A percentile compares a stretch with the other conserved stretches of the same genome.
These are phyloP conservation scores for Sula dactylatra DNA, from an alignment of 2,113 vertebrate genomes.

Conservation along the genomic window DNA sequence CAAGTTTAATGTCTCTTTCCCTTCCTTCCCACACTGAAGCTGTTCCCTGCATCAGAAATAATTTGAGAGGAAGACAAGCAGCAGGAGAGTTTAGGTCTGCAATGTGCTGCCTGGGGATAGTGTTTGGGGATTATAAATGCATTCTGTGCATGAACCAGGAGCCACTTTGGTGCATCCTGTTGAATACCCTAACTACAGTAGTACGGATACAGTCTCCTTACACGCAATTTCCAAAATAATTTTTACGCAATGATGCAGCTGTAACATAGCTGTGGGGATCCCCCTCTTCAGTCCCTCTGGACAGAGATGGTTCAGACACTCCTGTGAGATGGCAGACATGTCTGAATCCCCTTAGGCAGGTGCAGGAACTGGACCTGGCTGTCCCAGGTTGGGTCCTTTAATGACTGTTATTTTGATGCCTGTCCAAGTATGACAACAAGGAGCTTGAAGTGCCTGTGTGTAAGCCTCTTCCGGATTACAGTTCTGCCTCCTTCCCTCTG, in stretches of 20 bases:
- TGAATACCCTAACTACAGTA: neutral
- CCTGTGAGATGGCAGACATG: fast-evolving
- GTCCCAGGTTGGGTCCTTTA: neutral
- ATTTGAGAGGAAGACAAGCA: neutral
- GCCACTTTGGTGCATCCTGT: neutral
- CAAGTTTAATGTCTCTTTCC: neutral
- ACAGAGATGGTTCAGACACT: neutral
- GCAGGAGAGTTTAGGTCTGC: neutral
- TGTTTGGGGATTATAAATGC: neutral
- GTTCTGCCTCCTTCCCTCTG: neutral
- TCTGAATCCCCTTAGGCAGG: neutral
- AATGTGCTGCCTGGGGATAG: neutral
- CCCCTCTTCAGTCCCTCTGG: neutral
- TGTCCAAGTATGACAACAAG: neutral
- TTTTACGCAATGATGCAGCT: neutral
- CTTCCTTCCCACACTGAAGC: neutral
- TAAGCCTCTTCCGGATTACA: neutral
- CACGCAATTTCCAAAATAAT: neutral
- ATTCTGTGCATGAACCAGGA: neutral
- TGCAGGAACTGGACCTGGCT: neutral
- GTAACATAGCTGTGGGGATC: neutral
- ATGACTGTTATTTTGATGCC: neutral
- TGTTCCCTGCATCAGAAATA: neutral
- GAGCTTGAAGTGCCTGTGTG: neutral
- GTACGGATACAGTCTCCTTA: neutral